These are phyloP conservation scores for Drosophila phalerata DNA, from an alignment of 2,888 invertebrate species.

Conservation along the genomic window DNA sequence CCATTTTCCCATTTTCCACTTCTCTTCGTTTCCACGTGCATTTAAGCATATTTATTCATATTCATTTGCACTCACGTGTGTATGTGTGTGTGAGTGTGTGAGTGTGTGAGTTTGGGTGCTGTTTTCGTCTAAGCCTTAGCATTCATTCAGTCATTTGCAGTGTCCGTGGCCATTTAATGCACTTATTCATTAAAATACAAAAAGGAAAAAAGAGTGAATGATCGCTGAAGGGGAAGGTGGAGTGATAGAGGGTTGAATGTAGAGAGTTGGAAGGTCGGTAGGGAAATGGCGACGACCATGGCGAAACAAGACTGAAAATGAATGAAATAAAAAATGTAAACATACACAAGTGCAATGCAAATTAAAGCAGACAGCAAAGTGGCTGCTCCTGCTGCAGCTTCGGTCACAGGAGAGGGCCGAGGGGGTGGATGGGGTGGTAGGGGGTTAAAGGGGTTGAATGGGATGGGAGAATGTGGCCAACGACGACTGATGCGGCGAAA, in stretches of 20 bases:
- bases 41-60: slow-evolving; percentile 50
- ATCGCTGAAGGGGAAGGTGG: not conserved
- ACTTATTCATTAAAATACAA: slow-evolving; percentile 79
- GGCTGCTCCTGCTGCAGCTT: slow-evolving; percentile 60
- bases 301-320: slow-evolving; percentile 77
- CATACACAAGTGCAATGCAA: slow-evolving; percentile 82
- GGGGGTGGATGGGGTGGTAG: too few species aligned
- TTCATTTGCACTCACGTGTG: slow-evolving; percentile 25
- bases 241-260: too few species aligned
- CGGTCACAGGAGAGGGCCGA: not conserved
- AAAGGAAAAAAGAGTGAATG: slow-evolving; percentile 28
- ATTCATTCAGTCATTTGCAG: slow-evolving; percentile 75
- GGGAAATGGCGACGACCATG: slow-evolving; percentile 29
- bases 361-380: slow-evolving; percentile 81
- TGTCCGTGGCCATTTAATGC: slow-evolving; percentile 77
- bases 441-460: not conserved
- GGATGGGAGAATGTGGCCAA: slow-evolving; percentile 39
- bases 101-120: slow-evolving; percentile 12
- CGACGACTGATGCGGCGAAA: slow-evolving; percentile 50
- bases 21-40: slow-evolving; percentile 23
- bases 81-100: not conserved
- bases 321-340: slow-evolving; percentile 82
- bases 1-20: slow-evolving; percentile 4
- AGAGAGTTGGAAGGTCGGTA: not conserved
- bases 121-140: slow-evolving; percentile 61